Percentiles rank a stretch among this genome's conserved stretches.
phyloP scores from a whole-genome alignment of 2,888 invertebrate species.

The Heteromyza rotundicornis region DNA sequence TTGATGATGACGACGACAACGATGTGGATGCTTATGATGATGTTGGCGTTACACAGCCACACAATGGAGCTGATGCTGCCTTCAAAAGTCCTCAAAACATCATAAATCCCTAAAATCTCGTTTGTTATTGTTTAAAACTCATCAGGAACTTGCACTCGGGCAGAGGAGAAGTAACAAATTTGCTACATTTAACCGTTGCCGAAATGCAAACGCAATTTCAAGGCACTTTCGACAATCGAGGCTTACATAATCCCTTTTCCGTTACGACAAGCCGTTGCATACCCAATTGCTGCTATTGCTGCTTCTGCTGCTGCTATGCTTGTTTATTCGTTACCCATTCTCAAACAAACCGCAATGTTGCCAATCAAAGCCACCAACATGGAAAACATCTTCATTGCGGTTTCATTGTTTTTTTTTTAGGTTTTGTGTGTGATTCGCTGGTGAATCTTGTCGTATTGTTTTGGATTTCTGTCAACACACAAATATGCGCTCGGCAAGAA shows the following conservation, averaged over 20 bases:
- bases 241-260: constrained; percentile 13
- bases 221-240: neutral
- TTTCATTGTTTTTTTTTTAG: neutral
- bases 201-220: neutral
- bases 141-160: too few relatives aligned
- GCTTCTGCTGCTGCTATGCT: neutral
- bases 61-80: neutral
- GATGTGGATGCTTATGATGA: neutral
- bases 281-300: too few relatives aligned
- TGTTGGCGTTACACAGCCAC: constrained; percentile 1
- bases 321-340: neutral
- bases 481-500: too few relatives aligned
- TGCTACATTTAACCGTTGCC: too few relatives aligned
- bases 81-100: constrained; percentile 26
- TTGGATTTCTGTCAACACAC: too few relatives aligned
- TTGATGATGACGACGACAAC: neutral
- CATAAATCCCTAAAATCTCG: constrained; percentile 53
- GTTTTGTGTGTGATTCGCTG: too few relatives aligned
- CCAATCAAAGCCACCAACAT: neutral
- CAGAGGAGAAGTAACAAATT: too few relatives aligned
- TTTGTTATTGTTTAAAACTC: constrained; percentile 51
- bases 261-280: too few relatives aligned
- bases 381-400: neutral
- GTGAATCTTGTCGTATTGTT: too few relatives aligned
- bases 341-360: neutral